Conservation (phyloP, 2,888 invertebrate genomes). For the Dynastes maya region DNA sequence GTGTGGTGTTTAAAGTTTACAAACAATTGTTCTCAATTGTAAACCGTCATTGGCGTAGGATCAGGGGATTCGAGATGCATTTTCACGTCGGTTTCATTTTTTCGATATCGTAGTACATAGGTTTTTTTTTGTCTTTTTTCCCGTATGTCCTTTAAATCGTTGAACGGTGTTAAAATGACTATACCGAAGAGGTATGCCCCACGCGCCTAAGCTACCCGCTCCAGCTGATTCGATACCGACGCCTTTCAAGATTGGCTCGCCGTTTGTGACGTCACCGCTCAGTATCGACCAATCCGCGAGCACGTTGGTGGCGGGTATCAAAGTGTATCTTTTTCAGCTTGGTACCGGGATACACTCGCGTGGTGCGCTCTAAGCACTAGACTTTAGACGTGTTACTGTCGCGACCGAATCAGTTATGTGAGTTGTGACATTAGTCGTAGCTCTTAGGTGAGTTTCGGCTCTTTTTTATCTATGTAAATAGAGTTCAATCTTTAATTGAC, state of each 20-base stretch:
- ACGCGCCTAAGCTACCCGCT: constrained; percentile 67
- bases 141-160: constrained; percentile 28
- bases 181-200: constrained; percentile 57
- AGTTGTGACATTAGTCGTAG: constrained; percentile 52
- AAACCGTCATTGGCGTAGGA: constrained; percentile 9
- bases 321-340: constrained; percentile 67
- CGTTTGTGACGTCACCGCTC: constrained; percentile 67
- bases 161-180: constrained; percentile 45
- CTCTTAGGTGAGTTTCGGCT: constrained; percentile 56
- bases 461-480: constrained; percentile 53
- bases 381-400: constrained; percentile 12
- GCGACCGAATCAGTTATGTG: constrained; percentile 52
- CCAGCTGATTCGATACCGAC: constrained; percentile 67
- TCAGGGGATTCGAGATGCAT: not conserved
- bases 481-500: constrained; percentile 20
- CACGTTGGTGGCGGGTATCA: constrained; percentile 67
- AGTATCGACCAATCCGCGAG: constrained; percentile 70
- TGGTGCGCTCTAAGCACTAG: constrained; percentile 28
- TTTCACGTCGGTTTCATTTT: no score
- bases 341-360: constrained; percentile 66
- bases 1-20: no score
- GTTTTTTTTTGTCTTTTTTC: constrained; percentile 28
- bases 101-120: no score
- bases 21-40: not conserved
- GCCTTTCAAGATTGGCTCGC: constrained; percentile 65